Evolutionary conservation across 1,140 invertebrate genomes (phyloP).

Genomic region (Himalopsyche phryganea): DNA sequence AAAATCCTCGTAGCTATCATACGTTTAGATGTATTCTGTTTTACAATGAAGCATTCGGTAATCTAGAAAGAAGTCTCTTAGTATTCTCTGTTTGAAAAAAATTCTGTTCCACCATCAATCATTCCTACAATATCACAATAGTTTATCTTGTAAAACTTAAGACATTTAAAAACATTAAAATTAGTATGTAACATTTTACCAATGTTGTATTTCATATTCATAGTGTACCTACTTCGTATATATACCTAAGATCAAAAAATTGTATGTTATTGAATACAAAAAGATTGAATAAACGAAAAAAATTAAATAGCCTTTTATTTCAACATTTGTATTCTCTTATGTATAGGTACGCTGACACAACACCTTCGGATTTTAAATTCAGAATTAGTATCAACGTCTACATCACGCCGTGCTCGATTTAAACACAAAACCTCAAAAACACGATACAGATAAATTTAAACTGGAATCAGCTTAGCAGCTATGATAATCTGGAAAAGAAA

Average conservation of each 20-base stretch:
- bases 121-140: conserved; percentile 1
- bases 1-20: conserved; percentile 23
- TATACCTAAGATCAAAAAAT: conserved; percentile 33
- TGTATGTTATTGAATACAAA: conserved; percentile 36
- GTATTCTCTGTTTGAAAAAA: neutral
- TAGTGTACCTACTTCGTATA: conserved; percentile 35
- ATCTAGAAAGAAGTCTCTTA: neutral
- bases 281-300: conserved; percentile 32
- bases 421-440: too few species aligned
- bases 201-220: conserved; percentile 33
- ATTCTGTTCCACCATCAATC: neutral
- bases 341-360: too few species aligned
- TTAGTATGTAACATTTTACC: conserved; percentile 28
- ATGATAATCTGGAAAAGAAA: too few species aligned
- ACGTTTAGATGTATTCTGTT: conserved; percentile 31
- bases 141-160: conserved; percentile 1
- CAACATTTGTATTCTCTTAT: neutral
- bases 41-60: conserved; percentile 8
- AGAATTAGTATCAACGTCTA: too few species aligned
- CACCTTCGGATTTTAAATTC: too few species aligned
- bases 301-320: conserved; percentile 20
- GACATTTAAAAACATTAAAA: conserved; percentile 15
- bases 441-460: too few species aligned
- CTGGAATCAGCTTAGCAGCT: too few species aligned
- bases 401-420: too few species aligned